phyloP scores from a whole-genome alignment of 2,888 invertebrate species.

The Cheilosia grossa region DNA sequence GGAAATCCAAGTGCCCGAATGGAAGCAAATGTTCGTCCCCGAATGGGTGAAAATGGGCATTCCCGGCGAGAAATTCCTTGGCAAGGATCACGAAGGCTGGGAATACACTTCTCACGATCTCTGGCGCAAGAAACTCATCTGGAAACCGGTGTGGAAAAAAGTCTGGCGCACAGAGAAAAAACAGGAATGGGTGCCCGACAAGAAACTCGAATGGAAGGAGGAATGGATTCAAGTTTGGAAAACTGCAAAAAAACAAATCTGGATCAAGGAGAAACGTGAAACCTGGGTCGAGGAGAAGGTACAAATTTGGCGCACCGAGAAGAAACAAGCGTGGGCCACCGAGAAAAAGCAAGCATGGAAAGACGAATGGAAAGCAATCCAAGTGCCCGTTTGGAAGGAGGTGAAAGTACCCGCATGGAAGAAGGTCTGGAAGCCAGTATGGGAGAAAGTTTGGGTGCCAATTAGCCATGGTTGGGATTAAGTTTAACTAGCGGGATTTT shows the following conservation, averaged over 20 bases:
- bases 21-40: constrained; percentile 86
- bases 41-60: constrained; percentile 87
- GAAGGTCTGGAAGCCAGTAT: constrained; percentile 92
- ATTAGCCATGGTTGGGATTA: constrained; percentile 83
- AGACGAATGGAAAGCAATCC: constrained; percentile 87
- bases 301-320: constrained; percentile 86
- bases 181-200: constrained; percentile 89
- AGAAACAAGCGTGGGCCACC: constrained; percentile 85
- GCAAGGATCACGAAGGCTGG: constrained; percentile 92
- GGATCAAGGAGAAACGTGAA: constrained; percentile 91
- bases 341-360: constrained; percentile 91
- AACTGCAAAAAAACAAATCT: constrained; percentile 90
- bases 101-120: constrained; percentile 93
- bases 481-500: constrained; percentile 21
- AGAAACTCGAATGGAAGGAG: constrained; percentile 87
- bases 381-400: constrained; percentile 90
- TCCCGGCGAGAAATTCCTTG: constrained; percentile 91
- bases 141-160: constrained; percentile 89
- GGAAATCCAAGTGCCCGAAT: constrained; percentile 84
- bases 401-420: constrained; percentile 89
- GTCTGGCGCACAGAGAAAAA: constrained; percentile 92
- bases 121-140: constrained; percentile 91
- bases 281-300: constrained; percentile 90
- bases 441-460: constrained; percentile 93
- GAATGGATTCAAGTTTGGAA: constrained; percentile 89